Conservation (phyloP, 2,888 invertebrate species). For the Listrodromus nycthemerus region DNA sequence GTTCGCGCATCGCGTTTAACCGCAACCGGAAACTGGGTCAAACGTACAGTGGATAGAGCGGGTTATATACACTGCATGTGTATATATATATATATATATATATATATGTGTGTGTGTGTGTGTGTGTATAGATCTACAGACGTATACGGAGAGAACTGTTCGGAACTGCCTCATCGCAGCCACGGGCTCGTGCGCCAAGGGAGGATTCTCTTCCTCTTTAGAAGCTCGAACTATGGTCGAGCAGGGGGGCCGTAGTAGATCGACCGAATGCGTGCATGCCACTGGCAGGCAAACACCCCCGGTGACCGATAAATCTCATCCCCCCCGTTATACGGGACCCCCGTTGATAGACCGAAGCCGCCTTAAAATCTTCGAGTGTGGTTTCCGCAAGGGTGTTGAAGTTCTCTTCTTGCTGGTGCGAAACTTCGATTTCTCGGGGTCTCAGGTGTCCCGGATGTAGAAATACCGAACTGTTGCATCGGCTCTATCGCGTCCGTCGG, state of each 20-base stretch:
- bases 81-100: not conserved
- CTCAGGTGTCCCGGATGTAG: not conserved
- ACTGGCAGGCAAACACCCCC: slow-evolving; percentile 41
- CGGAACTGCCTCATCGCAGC: slow-evolving; percentile 33
- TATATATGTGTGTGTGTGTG: not conserved
- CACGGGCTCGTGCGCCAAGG: slow-evolving; percentile 63
- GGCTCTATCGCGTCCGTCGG: not conserved
- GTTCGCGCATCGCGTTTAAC: slow-evolving; percentile 56
- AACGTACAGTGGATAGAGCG: slow-evolving; percentile 43
- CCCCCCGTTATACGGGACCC: slow-evolving; percentile 1
- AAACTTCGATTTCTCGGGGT: slow-evolving; percentile 9
- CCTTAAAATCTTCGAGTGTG: slow-evolving; percentile 26
- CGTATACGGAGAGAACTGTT: slow-evolving; percentile 24
- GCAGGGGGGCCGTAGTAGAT: slow-evolving; percentile 36
- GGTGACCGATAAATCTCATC: slow-evolving; percentile 51
- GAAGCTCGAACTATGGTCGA: slow-evolving; percentile 35
- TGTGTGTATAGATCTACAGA: slow-evolving; percentile 1
- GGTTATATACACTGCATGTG: not conserved
- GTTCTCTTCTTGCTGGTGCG: not conserved
- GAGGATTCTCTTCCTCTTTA: slow-evolving; percentile 52
- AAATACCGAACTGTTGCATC: not conserved
- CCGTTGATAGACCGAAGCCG: slow-evolving; percentile 16
- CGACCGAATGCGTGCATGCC: slow-evolving; percentile 45
- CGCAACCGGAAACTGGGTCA: slow-evolving; percentile 63
- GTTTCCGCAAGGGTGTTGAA: slow-evolving; percentile 2